Evolutionary conservation across 2,797 vertebrate genomes (phyloP).

Genomic region (Sebastes iracundus): DNA sequence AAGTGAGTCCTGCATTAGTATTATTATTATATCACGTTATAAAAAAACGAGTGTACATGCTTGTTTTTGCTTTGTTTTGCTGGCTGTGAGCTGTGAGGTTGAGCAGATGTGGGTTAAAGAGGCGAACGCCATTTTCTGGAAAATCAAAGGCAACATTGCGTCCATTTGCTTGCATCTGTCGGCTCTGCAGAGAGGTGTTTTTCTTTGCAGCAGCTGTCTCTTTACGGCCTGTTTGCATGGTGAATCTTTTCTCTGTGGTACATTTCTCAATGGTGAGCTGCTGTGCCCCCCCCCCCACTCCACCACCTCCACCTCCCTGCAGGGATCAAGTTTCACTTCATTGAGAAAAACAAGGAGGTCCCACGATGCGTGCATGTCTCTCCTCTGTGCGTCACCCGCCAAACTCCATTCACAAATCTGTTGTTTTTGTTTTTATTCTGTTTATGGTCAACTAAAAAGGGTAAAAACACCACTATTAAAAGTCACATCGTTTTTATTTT

Average conservation of each 20-base stretch:
- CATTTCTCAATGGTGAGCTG: slow-evolving; percentile 72
- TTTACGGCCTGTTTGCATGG: not conserved
- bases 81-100: not conserved
- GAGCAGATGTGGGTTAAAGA: slow-evolving; percentile 16
- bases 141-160: slow-evolving; percentile 43
- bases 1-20: slow-evolving; percentile 41
- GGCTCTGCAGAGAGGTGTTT: not conserved
- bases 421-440: not conserved
- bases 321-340: slow-evolving; percentile 83
- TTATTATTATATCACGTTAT: not conserved
- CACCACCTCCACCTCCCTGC: not conserved
- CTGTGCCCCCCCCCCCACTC: not conserved
- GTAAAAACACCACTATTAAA: not conserved
- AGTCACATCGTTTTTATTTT: not conserved
- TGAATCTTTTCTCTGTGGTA: slow-evolving; percentile 30
- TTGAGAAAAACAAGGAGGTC: slow-evolving; percentile 83
- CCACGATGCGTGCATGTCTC: not conserved
- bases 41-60: not conserved
- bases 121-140: slow-evolving; percentile 84
- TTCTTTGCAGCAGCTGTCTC: not conserved
- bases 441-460: not conserved
- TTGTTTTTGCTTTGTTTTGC: not conserved
- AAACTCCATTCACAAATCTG: slow-evolving; percentile 37
- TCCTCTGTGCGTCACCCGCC: slow-evolving; percentile 22
- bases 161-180: slow-evolving; percentile 62